Evolutionary conservation across 2,888 invertebrate genomes (phyloP).

Genomic region (Pachymerium ferrugineum): DNA sequence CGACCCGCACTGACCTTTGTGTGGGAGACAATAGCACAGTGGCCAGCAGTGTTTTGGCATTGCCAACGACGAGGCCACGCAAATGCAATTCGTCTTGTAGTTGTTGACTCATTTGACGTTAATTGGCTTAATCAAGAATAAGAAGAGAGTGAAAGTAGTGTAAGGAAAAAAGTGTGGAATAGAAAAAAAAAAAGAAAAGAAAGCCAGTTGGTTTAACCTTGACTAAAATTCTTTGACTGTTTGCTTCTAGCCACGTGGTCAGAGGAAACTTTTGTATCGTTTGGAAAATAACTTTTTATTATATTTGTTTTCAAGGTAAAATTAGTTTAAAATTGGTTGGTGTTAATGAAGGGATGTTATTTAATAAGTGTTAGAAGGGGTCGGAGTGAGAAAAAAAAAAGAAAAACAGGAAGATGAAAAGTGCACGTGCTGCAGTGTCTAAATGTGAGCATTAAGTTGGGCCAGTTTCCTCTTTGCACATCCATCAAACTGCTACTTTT

Average conservation of each 20-base stretch:
- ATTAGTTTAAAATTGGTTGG: too few species aligned
- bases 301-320: too few species aligned
- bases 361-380: slow-evolving; percentile 7
- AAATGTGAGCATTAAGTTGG: background rate
- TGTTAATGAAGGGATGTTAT: background rate
- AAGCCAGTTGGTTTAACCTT: background rate
- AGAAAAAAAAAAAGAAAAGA: background rate
- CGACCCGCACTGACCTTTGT: background rate
- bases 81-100: background rate
- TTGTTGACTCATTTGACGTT: slow-evolving; percentile 12
- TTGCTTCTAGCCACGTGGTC: too few species aligned
- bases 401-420: slow-evolving; percentile 4
- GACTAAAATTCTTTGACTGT: background rate
- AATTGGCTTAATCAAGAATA: background rate
- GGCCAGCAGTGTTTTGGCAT: background rate
- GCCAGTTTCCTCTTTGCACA: background rate
- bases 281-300: too few species aligned
- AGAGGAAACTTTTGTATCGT: too few species aligned
- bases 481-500: background rate
- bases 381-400: too few species aligned
- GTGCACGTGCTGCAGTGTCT: slow-evolving; percentile 8
- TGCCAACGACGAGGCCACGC: background rate
- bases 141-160: background rate
- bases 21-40: background rate
- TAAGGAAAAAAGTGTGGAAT: too few species aligned